Evolutionary conservation across 2,113 vertebrate species (phyloP), one percentile per base, ranked within the genome.

Genomic region (Pachypanchax playfairii): DNA sequence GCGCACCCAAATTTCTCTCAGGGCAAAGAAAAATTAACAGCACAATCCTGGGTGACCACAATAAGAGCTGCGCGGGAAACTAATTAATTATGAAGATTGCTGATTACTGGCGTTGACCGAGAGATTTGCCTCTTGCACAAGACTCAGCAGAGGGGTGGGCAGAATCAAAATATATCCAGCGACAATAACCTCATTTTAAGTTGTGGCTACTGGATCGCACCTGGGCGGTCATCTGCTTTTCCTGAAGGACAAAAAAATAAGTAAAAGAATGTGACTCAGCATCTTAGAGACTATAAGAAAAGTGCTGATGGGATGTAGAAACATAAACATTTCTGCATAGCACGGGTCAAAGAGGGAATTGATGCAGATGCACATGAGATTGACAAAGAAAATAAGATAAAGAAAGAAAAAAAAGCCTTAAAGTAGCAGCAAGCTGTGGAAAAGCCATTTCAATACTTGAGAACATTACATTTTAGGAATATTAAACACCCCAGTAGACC

Each of bases 241-340:
- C 33, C n/a, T n/a, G n/a, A 13, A 35, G 33, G 33, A 35, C 33
- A 3, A 35, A 11, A 11, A 12, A 35, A 4, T 72, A 50, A n/a
- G n/a, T n/a, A n/a, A n/a, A n/a, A n/a, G n/a, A n/a, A 79, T 39
- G 46, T 80, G 80, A 85, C 82, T 85, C 78, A 85, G 83, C 80
- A 68, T 66, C 58, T 73, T 65, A 25, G 56, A 69, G 56, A 56
- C 36, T 8, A n/a, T n/a, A 39, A 46, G 50, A 47, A 77, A 67
- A 73, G 50, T 79, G 80, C 70, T 78, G 79, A 82, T 85, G 61
- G 22, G n/a, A 29, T 43, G 52, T 20, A 18, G 59, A 77, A 69
- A 58, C 54, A 41, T 70, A 41, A 71, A 62, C 62, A 50, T 61
- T 64, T 69, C 52, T 41, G 24, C 6, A 20, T 25, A 8, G 58